phyloP scores from a whole-genome alignment of 2,113 vertebrate species.

The Muntiacus reevesi region DNA sequence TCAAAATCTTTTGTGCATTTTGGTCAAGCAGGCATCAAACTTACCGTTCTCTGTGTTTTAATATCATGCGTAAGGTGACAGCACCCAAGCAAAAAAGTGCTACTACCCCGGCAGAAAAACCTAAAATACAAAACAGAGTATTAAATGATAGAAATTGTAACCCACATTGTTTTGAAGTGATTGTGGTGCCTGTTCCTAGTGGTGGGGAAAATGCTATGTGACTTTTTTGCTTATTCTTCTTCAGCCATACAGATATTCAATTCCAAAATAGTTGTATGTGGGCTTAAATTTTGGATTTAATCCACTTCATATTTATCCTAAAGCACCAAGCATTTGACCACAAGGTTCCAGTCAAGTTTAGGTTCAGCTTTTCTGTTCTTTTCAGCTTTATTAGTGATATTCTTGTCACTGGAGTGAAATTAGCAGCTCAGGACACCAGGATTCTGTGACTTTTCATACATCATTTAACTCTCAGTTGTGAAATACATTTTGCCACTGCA shows the following conservation, averaged over 20 bases:
- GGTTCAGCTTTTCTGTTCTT: neutral
- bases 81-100: neutral
- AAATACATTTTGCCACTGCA: neutral
- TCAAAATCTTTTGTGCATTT: neutral
- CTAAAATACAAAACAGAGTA: constrained; percentile 31
- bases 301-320: neutral
- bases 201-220: neutral
- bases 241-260: neutral
- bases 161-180: neutral
- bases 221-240: neutral
- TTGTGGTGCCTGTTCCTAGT: neutral
- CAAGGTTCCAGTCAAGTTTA: neutral
- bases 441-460: neutral
- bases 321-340: neutral
- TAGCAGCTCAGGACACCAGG: neutral
- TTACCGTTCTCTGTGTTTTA: constrained; percentile 58
- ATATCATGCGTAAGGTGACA: neutral
- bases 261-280: neutral
- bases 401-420: neutral
- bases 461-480: neutral
- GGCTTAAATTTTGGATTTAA: neutral
- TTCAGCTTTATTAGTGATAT: neutral
- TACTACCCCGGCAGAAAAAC: neutral
- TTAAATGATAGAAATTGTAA: constrained; percentile 10
- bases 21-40: neutral